Evolutionary conservation across 2,797 vertebrate species (phyloP).

Genomic region (Cebuella pygmaea): DNA sequence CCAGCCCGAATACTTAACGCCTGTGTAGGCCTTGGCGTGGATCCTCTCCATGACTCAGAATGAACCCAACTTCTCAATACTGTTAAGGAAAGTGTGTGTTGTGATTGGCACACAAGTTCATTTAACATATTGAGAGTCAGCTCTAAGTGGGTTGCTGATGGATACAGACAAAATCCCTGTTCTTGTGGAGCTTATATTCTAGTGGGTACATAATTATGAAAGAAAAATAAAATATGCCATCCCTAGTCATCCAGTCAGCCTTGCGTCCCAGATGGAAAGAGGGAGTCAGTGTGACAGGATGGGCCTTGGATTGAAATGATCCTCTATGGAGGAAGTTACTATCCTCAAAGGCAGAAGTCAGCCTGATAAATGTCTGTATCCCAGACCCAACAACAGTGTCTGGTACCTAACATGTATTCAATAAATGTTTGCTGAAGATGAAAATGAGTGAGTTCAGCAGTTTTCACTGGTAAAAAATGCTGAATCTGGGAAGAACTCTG

Average conservation of each 20-base stretch:
- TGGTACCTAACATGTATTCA: background rate
- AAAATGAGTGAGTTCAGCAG: background rate
- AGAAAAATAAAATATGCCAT: background rate
- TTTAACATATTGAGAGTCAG: background rate
- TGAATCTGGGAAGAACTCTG: background rate
- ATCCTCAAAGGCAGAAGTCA: background rate
- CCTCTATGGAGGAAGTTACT: background rate
- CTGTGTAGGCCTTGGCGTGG: background rate
- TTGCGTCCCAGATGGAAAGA: background rate
- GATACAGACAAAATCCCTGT: background rate
- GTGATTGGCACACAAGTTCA: background rate
- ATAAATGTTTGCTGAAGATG: background rate
- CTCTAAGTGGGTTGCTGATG: accelerated
- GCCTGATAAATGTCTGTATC: background rate
- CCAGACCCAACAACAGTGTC: background rate
- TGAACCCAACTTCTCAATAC: background rate
- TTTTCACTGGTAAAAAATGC: background rate
- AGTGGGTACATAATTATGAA: background rate
- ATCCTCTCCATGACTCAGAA: background rate
- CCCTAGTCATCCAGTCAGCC: background rate
- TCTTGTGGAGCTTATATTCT: background rate
- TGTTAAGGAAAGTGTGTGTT: background rate
- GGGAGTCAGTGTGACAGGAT: background rate
- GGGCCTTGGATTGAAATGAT: background rate
- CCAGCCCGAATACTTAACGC: background rate